Base-by-base conservation (phyloP, 1,140 invertebrate species). In the Ostrea edulis region DNA sequence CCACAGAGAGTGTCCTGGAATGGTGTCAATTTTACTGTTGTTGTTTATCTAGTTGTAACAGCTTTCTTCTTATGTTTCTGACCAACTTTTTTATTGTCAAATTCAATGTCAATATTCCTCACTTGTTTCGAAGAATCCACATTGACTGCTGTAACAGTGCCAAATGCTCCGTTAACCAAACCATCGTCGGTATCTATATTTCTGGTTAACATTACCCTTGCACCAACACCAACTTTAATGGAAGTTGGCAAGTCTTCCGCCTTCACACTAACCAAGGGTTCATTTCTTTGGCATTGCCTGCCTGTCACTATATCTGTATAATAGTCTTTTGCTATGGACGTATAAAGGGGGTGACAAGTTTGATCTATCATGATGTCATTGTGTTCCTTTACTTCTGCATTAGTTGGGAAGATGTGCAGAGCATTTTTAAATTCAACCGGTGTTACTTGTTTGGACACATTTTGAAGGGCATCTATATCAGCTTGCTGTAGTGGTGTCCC, bases 321-420 rank as follows among this genome's bases (percentile, higher is more conserved):
- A n/a, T 52, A 84, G 20, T 87, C 82, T 52, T 58, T 81, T n/a
- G 82, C 85, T 29, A 53, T 29, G 8, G 65, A 54, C 2, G 44
- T 35, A 35, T 35, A 52, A n/a, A 52, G 51, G 3, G 77, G 44
- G 7, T 17, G 25, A 44, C 84, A 88, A 22, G 44, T 62, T 53
- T 62, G 20, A 25, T 71, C 12, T n/a, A 86, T 44, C 84, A 86
- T 85, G 8, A 7, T 4, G 8, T 58, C 53, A 58, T 90, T 90
- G 82, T 88, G 82, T 58, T 17, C n/a, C 22, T 54, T 29, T n/a
- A 87, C 89, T 84, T 90, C 51, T 22, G 25, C 62, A 20, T 90
- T 90, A 9, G 86, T 84, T 29, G 82, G 54, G 25, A 65, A 90
- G 12, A 90, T 89, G 29, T 89, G 88, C 12, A 89, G 12, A 22